Base-by-base conservation (phyloP, 2,797 vertebrate genomes). In the Dipus sagitta region DNA sequence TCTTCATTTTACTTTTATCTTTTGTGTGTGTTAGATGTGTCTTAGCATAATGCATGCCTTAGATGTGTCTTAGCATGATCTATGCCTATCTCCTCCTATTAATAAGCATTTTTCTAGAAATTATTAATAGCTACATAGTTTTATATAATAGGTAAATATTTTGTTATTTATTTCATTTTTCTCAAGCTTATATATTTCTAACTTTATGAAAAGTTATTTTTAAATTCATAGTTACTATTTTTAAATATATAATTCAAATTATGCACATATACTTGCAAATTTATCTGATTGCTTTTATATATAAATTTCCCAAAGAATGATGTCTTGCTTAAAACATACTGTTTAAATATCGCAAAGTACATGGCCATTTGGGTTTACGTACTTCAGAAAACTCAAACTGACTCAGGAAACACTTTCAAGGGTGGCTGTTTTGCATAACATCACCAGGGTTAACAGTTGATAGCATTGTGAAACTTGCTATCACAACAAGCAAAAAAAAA, bases 291-390 rank as follows among this genome's bases (percentile, higher is more conserved):
- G 4, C 14, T 82, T 91, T 13, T n/a, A 78, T 60, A 47, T 9
- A 67, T 74, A 83, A 94, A 91, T 90, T 86, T 65, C 18, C 86
- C 58, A 58, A 88, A 71, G 38, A 67, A 4, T 76, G 90, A 79
- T 84, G 76, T 92, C 21, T 76, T 9, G 12, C 68, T 90, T 28
- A 32, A 91, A 83, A 60, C 6, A 64, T 64, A 28, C 58, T 70
- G 52, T 91, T 58, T 85, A 94, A 91, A 34, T 68, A 60, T 78
- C 88, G 34, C 86, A 60, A 30, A 32, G 54, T 8, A 42, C 3
- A 38, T 30, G 54, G 17, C n/a, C n/a, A 82, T 54, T 76, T 85
- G 52, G 38, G 30, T 79, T 60, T 86, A 92, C 71, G 79, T 9
- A 2, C 7, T 78, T 21, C 26, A 82, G 65, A 64, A 93, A 79